Evolutionary conservation across 1,140 invertebrate genomes (phyloP).

Genomic region (Scaptodrosophila lebanonensis): DNA sequence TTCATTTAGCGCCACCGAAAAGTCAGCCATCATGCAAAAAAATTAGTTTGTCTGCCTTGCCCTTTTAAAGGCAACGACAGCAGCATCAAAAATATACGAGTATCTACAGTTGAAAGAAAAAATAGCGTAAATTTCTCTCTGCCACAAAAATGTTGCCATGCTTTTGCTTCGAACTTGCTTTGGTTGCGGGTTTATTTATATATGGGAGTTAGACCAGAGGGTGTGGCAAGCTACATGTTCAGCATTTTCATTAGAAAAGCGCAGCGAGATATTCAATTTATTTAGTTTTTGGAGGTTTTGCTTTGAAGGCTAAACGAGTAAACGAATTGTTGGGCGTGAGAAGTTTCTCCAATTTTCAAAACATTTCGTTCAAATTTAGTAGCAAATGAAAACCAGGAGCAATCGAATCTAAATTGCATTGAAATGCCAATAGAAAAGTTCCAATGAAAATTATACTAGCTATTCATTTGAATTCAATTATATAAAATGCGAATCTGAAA

Average conservation of each 20-base stretch:
- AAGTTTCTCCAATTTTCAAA: too few species aligned
- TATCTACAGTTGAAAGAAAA: background rate
- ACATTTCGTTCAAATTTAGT: too few species aligned
- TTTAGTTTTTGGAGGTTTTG: constrained; percentile 7
- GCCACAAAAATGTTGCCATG: constrained; percentile 12
- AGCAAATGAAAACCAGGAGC: too few species aligned
- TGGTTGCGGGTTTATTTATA: too few species aligned
- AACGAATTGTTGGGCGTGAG: too few species aligned
- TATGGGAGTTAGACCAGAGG: too few species aligned
- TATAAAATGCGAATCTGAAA: too few species aligned
- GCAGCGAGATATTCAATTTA: constrained; percentile 7
- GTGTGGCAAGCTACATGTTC: too few species aligned
- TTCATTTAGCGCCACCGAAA: constrained; percentile 10
- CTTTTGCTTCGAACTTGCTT: background rate
- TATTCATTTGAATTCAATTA: too few species aligned
- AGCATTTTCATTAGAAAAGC: constrained; percentile 14
- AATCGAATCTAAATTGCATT: too few species aligned
- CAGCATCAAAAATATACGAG: constrained; percentile 1
- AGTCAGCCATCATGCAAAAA: constrained; percentile 14
- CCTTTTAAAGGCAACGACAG: background rate
- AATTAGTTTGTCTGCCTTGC: background rate
- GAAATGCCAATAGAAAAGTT: too few species aligned
- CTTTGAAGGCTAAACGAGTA: constrained; percentile 9
- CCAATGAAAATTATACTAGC: too few species aligned
- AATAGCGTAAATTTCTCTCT: constrained; percentile 4